Evolutionary conservation across 2,113 vertebrate species (phyloP).

Genomic region (Lophotis ruficrista): DNA sequence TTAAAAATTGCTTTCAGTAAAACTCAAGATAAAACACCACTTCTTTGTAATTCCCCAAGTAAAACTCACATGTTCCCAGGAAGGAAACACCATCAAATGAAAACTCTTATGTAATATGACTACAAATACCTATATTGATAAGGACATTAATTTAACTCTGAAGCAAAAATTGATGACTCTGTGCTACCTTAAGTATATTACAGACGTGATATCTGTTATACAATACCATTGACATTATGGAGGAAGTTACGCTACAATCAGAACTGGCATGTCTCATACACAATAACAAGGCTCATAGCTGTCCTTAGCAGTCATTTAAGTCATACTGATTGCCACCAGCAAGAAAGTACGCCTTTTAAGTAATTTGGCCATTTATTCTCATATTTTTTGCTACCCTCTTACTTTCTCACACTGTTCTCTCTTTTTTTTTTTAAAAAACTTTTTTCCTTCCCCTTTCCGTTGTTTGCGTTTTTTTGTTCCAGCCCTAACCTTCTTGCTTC

Average conservation of each 20-base stretch:
- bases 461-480: background rate
- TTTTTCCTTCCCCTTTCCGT: background rate
- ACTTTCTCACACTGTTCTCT: background rate
- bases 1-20: background rate
- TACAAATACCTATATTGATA: background rate
- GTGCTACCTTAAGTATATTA: background rate
- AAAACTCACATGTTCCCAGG: background rate
- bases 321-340: background rate
- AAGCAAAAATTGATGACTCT: background rate
- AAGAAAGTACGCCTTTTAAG: background rate
- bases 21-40: background rate
- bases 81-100: background rate
- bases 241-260: background rate
- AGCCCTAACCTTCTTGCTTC: background rate
- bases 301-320: background rate
- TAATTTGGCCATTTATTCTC: background rate
- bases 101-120: background rate
- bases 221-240: background rate
- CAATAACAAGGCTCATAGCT: background rate
- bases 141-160: background rate
- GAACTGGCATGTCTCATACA: background rate
- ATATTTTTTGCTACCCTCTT: background rate
- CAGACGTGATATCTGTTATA: background rate
- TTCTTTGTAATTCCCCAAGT: background rate
- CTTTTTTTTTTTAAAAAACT: fast-evolving